phyloP scores from a whole-genome alignment of 2,888 invertebrate genomes.

The Diplolepis rosae region DNA sequence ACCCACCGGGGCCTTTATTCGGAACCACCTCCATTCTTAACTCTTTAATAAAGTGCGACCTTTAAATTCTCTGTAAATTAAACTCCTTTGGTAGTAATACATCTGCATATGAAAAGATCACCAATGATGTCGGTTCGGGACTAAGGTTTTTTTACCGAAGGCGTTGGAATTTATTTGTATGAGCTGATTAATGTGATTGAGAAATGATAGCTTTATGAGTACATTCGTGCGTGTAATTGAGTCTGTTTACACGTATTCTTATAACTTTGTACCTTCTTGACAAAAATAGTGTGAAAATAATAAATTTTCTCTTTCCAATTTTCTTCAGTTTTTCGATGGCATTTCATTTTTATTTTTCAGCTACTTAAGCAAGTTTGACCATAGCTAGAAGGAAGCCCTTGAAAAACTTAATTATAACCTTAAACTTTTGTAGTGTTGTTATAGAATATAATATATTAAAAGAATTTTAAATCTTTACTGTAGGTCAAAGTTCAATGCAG shows the following conservation, averaged over 20 bases:
- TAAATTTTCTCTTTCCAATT: neutral
- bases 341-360: no score
- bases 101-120: conserved; percentile 22
- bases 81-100: neutral
- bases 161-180: neutral
- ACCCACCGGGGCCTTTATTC: conserved; percentile 2
- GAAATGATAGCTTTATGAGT: neutral
- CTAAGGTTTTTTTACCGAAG: neutral
- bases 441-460: no score
- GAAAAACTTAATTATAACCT: no score
- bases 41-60: neutral
- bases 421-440: no score
- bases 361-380: no score
- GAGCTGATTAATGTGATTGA: neutral
- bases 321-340: no score
- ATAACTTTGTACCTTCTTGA: neutral
- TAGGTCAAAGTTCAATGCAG: no score
- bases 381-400: no score
- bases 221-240: neutral
- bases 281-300: neutral
- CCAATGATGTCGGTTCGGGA: neutral
- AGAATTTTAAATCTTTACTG: no score
- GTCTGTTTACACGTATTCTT: neutral
- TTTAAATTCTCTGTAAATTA: neutral
- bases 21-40: neutral